phyloP scores from a whole-genome alignment of 2,113 vertebrate genomes.

The Ascaphus truei region DNA sequence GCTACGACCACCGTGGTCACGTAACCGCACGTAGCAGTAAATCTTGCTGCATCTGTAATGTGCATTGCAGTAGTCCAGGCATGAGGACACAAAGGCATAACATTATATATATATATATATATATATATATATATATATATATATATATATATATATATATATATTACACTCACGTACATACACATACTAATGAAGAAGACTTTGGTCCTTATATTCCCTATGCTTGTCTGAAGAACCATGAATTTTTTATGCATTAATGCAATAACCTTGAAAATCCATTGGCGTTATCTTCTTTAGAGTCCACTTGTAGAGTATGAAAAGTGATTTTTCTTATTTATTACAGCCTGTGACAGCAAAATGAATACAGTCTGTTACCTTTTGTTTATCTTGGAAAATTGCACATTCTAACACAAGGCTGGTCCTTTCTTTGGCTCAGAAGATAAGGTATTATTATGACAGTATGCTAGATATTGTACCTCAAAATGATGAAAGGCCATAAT shows the following conservation, averaged over 20 bases:
- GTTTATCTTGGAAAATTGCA: constrained; percentile 29
- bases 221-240: neutral
- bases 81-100: too few relatives aligned
- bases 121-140: too few relatives aligned
- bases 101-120: too few relatives aligned
- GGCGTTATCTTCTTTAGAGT: neutral
- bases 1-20: too few relatives aligned
- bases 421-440: constrained; percentile 11
- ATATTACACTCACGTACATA: too few relatives aligned
- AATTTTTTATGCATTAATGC: neutral
- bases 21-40: too few relatives aligned
- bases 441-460: constrained; percentile 29
- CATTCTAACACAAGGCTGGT: constrained; percentile 11
- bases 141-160: too few relatives aligned
- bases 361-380: constrained; percentile 23
- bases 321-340: constrained; percentile 21
- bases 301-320: constrained; percentile 6
- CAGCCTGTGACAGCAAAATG: neutral
- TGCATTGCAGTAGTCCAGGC: too few relatives aligned
- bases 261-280: constrained; percentile 20
- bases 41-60: too few relatives aligned
- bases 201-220: too few relatives aligned
- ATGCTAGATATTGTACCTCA: constrained; percentile 24
- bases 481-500: constrained; percentile 23
- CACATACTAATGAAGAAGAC: too few relatives aligned